Percentiles rank a stretch among this genome's conserved stretches.
phyloP scores from a whole-genome alignment of 2,113 vertebrate genomes.

The Scartelaos histophorus region DNA sequence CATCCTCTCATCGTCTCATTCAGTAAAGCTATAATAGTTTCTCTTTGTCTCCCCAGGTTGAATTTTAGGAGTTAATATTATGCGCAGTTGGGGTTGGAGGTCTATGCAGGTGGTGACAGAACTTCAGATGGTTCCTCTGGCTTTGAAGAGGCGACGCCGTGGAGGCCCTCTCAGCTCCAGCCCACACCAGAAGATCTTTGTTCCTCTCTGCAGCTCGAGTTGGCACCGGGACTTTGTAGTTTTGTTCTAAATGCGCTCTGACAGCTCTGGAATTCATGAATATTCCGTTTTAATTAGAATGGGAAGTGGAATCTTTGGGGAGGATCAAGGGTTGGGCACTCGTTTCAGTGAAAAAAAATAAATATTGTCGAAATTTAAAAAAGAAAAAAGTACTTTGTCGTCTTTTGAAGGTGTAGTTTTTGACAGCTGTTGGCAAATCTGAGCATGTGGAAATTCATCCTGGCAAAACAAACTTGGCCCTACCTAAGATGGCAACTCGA shows the following conservation, averaged over 20 bases:
- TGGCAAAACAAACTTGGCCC: constrained; percentile 1
- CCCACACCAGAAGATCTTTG: constrained; percentile 52
- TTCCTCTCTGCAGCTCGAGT: constrained; percentile 30
- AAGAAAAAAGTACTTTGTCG: constrained; percentile 9
- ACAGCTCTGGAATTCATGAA: constrained; percentile 27
- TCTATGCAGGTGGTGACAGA: neutral
- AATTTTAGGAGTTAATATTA: constrained; percentile 64
- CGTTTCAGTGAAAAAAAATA: constrained; percentile 29
- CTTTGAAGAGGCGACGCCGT: constrained; percentile 59
- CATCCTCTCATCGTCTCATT: too few species aligned
- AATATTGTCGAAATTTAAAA: constrained; percentile 26
- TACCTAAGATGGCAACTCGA: neutral
- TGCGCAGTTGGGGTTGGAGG: constrained; percentile 19
- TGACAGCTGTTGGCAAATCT: constrained; percentile 2
- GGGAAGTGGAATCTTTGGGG: constrained; percentile 37
- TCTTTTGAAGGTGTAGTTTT: neutral
- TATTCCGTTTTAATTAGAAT: constrained; percentile 53
- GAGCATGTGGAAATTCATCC: neutral
- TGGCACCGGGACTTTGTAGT: constrained; percentile 48
- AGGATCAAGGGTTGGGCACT: constrained; percentile 43
- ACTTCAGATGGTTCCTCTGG: constrained; percentile 43
- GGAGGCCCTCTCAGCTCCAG: constrained; percentile 45
- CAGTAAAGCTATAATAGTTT: too few species aligned
- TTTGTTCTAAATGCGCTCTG: constrained; percentile 26
- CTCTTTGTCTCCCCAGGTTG: neutral